phyloP scores from a whole-genome alignment of 2,888 invertebrate genomes.

The Spilosoma lubricipeda region DNA sequence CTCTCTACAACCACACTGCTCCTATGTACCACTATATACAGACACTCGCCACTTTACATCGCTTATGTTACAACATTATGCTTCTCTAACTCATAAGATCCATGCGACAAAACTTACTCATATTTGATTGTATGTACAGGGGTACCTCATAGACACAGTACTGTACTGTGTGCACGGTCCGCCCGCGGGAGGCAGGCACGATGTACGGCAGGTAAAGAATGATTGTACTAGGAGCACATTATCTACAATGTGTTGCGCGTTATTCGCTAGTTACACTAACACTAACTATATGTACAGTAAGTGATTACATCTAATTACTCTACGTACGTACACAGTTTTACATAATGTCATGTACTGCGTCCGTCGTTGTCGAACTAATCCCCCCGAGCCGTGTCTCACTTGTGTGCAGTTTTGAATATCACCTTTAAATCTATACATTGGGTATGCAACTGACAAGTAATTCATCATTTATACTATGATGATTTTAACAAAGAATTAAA shows the following conservation, averaged over 20 bases:
- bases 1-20: neutral
- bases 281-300: constrained; percentile 53
- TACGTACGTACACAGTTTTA: constrained; percentile 41
- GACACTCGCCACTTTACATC: neutral
- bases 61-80: neutral
- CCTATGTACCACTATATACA: neutral
- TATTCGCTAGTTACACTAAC: constrained; percentile 40
- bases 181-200: neutral
- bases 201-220: constrained; percentile 7
- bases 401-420: constrained; percentile 1
- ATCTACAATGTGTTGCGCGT: constrained; percentile 48
- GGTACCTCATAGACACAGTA: neutral
- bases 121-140: constrained; percentile 21
- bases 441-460: neutral
- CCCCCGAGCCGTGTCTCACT: neutral
- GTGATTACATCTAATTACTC: constrained; percentile 49
- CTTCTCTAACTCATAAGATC: constrained; percentile 13
- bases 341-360: constrained; percentile 11
- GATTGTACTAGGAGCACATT: constrained; percentile 31
- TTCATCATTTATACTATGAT: neutral
- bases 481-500: neutral
- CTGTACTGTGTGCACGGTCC: neutral
- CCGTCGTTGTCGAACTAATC: neutral
- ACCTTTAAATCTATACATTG: neutral
- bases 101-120: constrained; percentile 10